A percentile compares a stretch with the other conserved stretches of the same genome.
Conservation (phyloP, 2,113 vertebrate genomes). For the Morone saxatilis region DNA sequence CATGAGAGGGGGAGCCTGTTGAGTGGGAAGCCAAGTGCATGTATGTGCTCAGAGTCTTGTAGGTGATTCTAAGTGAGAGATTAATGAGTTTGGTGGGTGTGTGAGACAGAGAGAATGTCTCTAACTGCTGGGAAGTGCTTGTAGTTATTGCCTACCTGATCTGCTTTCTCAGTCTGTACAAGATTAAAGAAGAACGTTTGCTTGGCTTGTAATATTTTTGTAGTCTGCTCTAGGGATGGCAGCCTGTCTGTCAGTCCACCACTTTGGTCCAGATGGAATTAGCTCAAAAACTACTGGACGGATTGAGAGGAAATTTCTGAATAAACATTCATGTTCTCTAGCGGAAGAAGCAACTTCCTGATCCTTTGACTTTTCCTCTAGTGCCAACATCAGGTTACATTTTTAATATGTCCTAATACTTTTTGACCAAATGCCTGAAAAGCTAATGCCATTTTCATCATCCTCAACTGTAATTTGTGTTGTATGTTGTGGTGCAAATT, state of each 20-base stretch:
- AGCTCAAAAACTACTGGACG: too few relatives aligned
- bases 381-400: background rate
- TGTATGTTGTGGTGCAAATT: too few relatives aligned
- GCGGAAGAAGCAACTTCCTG: too few relatives aligned
- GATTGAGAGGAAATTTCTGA: background rate
- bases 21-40: conserved; percentile 54
- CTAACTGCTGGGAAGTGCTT: conserved; percentile 5
- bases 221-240: background rate
- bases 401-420: background rate
- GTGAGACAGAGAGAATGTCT: conserved; percentile 29
- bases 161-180: background rate
- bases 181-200: background rate
- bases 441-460: background rate
- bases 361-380: background rate
- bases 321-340: background rate
- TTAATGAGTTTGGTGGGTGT: conserved; percentile 39
- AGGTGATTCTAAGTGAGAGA: conserved; percentile 54
- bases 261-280: background rate
- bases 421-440: background rate
- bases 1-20: conserved; percentile 49
- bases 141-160: background rate
- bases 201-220: background rate
- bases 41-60: conserved; percentile 57
- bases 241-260: background rate
- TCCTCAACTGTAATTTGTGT: too few relatives aligned